Conservation (phyloP, 2,888 invertebrate species). For the Thumatha senex region DNA sequence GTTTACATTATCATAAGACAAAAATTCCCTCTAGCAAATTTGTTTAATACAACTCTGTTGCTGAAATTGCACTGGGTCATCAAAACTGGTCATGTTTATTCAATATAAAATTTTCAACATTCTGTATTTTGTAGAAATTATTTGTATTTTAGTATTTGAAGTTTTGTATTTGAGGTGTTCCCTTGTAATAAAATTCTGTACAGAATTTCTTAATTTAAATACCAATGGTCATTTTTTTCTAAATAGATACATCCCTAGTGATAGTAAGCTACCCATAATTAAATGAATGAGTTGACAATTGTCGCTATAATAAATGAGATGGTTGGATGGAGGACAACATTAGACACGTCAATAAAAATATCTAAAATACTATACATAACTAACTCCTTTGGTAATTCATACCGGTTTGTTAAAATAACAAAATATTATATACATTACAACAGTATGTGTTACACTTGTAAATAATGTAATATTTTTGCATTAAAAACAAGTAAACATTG, state of each 20-base stretch:
- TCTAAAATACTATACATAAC: constrained; percentile 74
- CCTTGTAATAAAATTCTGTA: constrained; percentile 59
- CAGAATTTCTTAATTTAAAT: constrained; percentile 40
- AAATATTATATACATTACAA: constrained; percentile 59
- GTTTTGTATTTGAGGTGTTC: constrained; percentile 53
- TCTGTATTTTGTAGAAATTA: constrained; percentile 21
- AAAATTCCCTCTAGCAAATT: constrained; percentile 44
- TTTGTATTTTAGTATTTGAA: constrained; percentile 31
- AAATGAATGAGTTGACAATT: constrained; percentile 19
- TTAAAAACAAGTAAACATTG: constrained; percentile 11
- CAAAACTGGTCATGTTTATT: constrained; percentile 9
- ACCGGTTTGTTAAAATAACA: constrained; percentile 74
- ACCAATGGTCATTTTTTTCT: constrained; percentile 51
- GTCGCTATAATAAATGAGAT: constrained; percentile 26
- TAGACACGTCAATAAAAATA: constrained; percentile 51
- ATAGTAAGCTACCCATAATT: constrained; percentile 42
- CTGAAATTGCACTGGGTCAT: constrained; percentile 28
- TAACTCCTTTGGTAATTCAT: constrained; percentile 80
- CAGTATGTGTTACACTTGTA: constrained; percentile 54
- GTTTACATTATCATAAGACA: constrained; percentile 56
- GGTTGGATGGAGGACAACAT: constrained; percentile 25
- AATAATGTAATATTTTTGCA: constrained; percentile 49
- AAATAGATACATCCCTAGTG: constrained; percentile 60
- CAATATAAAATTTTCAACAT: constrained; percentile 35
- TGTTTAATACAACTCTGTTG: constrained; percentile 39